Base-by-base conservation (phyloP, 2,113 vertebrate species). In the Rostratula benghalensis region DNA sequence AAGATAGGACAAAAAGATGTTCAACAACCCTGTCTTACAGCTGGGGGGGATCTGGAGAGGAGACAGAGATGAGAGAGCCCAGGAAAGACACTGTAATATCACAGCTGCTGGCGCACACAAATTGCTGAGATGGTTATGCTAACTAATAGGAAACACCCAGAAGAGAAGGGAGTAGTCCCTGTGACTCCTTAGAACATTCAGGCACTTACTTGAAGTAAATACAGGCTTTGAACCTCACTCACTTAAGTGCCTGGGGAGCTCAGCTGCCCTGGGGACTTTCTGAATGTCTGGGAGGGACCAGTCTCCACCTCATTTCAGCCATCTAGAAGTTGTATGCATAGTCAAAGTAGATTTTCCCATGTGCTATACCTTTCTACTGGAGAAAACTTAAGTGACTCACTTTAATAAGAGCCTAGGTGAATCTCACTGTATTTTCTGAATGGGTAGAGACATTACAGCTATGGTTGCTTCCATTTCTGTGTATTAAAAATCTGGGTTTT, bases 221-320 rank as follows among this genome's bases (percentile, higher is more conserved):
- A 45, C n/a, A 45, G 57, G 17, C 37, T 85, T 88, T 75, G 65
- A 75, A 33, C 11, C 8, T 75, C 57, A 35, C 68, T 70, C 43
- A 6, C 22, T 56, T 5, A 7, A 15, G 16, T 0, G 0, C 39
- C 35, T 37, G 46, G 30, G 65, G 8, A 78, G 10, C 19, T 78
- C 65, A 63, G 31, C 41, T 67, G 37, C 28, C 37, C 67, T 12
- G 9, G 28, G 61, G 20, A 19, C 61, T 54, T 65, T 12, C 10
- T 57, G 46, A 35, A 4, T 2, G 0, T 85, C 35, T 75, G 27
- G n/a, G 39, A 65, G 27, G 46, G 31, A 31, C 12, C n/a, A 14
- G 4, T 64, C 7, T 64, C 11, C 28, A 39, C 50, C 43, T 51
- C 64, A 15, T 64, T 65, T 54, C 67, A 71, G 51, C 53, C n/a